Base-by-base conservation (phyloP, 2,113 vertebrate species). In the Amphiprion ocellaris region DNA sequence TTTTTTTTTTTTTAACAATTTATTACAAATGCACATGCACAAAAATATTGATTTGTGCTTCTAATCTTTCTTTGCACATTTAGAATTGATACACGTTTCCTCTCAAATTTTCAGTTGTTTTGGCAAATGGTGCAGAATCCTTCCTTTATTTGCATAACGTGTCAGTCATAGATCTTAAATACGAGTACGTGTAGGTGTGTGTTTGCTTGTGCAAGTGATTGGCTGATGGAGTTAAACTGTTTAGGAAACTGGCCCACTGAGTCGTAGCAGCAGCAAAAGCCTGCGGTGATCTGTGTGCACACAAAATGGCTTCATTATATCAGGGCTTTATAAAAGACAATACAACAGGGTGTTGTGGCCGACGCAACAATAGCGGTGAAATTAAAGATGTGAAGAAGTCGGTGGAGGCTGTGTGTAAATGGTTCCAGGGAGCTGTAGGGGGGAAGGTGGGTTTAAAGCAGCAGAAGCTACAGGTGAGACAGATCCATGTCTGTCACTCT, bases 321-420 rank as follows among this genome's bases (percentile, higher is more conserved):
- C 46, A 1, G 52, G 62, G 80, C 80, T 77, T 77, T 82, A 73
- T 84, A 75, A 75, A 59, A 79, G 56, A 92, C 83, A 90, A 90
- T 85, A 44, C 79, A 83, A 73, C 74, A 79, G 88, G 82, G 82
- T 88, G 79, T 86, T 81, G 69, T 82, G 83, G 79, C 70, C 37
- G 46, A 52, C 4, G 24, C 70, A 62, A 92, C 89, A 91, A 93
- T 90, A 47, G 78, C 41, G 62, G 59, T 88, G 90, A 92, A 93
- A 92, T 88, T 23, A 91, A 92, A 92, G 87, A 86, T 82, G 87
- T 79, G 74, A 91, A 67, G 70, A 54, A 73, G 65, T 59, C 49
- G 69, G 55, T 77, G 53, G 60, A 82, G 72, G 79, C 79, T 16
- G 12, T 28, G 79, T 76, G 78, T 58, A 86, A 52, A 72, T 61